These are phyloP conservation scores for Calliopsis andreniformis DNA, from an alignment of 1,140 invertebrate genomes.

Conservation along the genomic window DNA sequence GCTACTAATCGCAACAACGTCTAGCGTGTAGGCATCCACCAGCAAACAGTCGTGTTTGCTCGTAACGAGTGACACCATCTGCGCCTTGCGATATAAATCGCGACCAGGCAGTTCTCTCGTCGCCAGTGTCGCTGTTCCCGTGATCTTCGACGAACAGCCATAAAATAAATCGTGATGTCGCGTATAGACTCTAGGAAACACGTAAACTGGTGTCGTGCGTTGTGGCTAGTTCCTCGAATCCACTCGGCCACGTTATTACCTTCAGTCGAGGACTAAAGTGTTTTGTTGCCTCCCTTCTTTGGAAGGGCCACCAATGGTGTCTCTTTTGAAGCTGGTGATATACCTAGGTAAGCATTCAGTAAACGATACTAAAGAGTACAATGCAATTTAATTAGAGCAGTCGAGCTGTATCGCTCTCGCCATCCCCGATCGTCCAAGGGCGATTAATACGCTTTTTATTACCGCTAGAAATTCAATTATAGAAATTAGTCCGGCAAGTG, in stretches of 20 bases:
- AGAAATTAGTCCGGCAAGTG: neutral
- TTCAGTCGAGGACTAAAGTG: too few species aligned
- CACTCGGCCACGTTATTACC: neutral
- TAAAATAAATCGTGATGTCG: conserved; percentile 11
- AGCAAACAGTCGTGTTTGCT: conserved; percentile 20
- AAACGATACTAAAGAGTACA: too few species aligned
- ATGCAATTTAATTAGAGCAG: too few species aligned
- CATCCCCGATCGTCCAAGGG: too few species aligned
- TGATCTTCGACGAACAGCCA: conserved; percentile 9
- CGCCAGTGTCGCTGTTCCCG: conserved; percentile 1
- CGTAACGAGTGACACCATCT: conserved; percentile 42
- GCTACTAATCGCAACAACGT: conserved; percentile 28
- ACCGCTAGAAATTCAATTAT: neutral
- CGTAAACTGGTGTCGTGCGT: neutral
- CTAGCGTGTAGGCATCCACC: neutral
- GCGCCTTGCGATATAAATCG: conserved; percentile 35
- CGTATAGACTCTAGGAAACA: neutral
- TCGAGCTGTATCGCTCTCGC: too few species aligned
- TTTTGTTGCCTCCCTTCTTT: too few species aligned
- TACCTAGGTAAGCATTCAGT: too few species aligned
- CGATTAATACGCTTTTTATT: neutral
- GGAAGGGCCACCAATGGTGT: too few species aligned
- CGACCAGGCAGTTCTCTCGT: neutral
- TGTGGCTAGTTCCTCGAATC: neutral
- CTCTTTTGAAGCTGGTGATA: too few species aligned